Conservation (phyloP, 2,113 vertebrate species). For the Lethenteron camtschaticum region DNA sequence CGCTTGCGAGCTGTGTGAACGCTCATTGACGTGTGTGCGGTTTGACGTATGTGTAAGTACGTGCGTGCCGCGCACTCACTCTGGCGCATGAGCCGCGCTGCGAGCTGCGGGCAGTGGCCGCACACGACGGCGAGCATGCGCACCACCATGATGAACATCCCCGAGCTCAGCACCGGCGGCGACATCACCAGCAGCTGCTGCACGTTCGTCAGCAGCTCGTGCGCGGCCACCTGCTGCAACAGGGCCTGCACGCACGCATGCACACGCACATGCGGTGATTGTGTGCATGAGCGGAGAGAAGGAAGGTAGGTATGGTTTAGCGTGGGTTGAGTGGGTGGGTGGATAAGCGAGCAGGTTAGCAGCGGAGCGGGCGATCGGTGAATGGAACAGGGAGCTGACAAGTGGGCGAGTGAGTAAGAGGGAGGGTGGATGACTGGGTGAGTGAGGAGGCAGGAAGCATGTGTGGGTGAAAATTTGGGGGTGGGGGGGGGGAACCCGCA, state of each 20-base stretch:
- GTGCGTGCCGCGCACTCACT: conserved; percentile 35
- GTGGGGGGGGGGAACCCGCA: conserved; percentile 15
- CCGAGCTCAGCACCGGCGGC: conserved; percentile 84
- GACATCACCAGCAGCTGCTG: conserved; percentile 92
- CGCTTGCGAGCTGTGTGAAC: too few species aligned
- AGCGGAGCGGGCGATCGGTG: not conserved
- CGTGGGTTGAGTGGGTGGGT: too few species aligned
- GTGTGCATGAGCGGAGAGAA: too few species aligned
- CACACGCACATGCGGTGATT: not conserved
- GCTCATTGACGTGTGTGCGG: too few species aligned
- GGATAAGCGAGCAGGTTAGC: not conserved
- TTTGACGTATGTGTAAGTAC: too few species aligned
- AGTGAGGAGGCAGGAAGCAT: not conserved
- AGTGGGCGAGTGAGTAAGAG: not conserved
- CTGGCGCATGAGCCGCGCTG: conserved; percentile 96
- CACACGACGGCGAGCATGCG: conserved; percentile 99
- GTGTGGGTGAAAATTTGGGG: not conserved
- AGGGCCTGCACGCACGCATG: conserved; percentile 38
- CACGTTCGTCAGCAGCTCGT: conserved; percentile 86
- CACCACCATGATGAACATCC: conserved; percentile 99
- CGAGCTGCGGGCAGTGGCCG: conserved; percentile 83
- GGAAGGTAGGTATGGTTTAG: too few species aligned
- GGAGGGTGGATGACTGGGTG: not conserved
- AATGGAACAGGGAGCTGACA: not conserved
- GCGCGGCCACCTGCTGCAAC: conserved; percentile 85